Evolutionary conservation across 1,140 invertebrate species (phyloP), one percentile per base, ranked within the genome.

Genomic region (Manduca sexta): DNA sequence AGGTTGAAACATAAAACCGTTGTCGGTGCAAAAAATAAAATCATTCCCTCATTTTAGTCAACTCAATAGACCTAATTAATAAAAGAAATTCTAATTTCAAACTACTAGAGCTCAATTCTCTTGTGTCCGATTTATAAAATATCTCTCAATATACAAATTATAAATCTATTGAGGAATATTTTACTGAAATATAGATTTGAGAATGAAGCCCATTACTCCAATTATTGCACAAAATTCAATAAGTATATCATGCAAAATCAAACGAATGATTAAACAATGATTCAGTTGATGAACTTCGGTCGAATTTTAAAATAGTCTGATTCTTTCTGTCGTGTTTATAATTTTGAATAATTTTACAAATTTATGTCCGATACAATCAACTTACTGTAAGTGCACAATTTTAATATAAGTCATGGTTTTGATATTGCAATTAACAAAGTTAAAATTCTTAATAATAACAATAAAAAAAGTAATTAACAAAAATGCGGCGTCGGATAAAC

Each of bases 401-500:
- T n/a, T 14, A 14, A 35, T 45, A 33, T 58, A 43, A 60, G 61
- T 67, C 54, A 60, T 62, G 56, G 64, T 58, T 50, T 62, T 63
- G 68, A 69, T 73, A 82, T 81, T 84, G 74, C 69, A 74, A 57
- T 74, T 69, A 84, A 84, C 80, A 84, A 82, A 67, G 65, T 84
- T 82, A 84, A 82, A 84, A 80, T 71, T 84, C 78, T 81, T 84
- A 84, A 80, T 84, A 80, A 84, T 82, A 84, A 84, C 80, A 84
- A 84, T 84, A 84, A 84, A 84, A 84, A 81, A 81, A 73, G 64
- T 75, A 75, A 71, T 71, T 65, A 84, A 84, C 81, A 84, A 84
- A 50, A 83, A 84, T 71, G 62, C 61, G 53, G 53, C 50, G 66
- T 49, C 61, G 65, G 64, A 69, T 54, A 76, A 80, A 83, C 68